phyloP scores from a whole-genome alignment of 35 echinoderm and acorn worm genomes.

The Eucidaris tribuloides region DNA sequence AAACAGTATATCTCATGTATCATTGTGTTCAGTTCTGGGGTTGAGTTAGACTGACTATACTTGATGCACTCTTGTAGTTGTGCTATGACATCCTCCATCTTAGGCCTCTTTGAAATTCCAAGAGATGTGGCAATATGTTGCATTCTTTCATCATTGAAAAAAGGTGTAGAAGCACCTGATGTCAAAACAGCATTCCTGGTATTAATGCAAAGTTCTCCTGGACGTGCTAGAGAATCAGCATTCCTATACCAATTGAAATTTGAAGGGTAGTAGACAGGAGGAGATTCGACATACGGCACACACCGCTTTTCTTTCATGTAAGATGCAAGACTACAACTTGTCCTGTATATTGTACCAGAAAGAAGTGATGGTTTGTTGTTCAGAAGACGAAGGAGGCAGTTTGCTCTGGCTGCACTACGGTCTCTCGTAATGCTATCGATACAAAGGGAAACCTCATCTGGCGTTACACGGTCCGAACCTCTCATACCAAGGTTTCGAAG shows the following conservation, averaged over 20 bases:
- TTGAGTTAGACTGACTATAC: too few species aligned
- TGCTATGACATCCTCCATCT: not conserved
- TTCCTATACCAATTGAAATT: not conserved
- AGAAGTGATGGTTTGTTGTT: not conserved
- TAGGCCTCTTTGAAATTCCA: not conserved
- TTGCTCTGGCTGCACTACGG: not conserved
- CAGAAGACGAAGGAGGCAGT: not conserved
- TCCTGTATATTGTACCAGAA: not conserved
- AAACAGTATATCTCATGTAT: not conserved
- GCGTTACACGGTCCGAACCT: not conserved
- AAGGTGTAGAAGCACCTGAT: not conserved
- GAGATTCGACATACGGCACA: not conserved
- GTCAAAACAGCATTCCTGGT: not conserved
- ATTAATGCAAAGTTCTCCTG: not conserved
- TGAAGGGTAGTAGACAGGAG: not conserved
- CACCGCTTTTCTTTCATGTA: not conserved
- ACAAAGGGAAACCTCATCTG: not conserved
- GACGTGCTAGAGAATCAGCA: not conserved
- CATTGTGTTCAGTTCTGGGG: not conserved
- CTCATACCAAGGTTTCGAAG: not conserved
- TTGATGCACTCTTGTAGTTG: not conserved
- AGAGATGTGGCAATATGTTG: not conserved
- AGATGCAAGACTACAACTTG: not conserved
- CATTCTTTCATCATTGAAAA: not conserved
- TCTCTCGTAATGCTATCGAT: not conserved